Evolutionary conservation across 2,888 invertebrate species (phyloP), one percentile per base, ranked within the genome.

Genomic region (Amphipoea oculea): DNA sequence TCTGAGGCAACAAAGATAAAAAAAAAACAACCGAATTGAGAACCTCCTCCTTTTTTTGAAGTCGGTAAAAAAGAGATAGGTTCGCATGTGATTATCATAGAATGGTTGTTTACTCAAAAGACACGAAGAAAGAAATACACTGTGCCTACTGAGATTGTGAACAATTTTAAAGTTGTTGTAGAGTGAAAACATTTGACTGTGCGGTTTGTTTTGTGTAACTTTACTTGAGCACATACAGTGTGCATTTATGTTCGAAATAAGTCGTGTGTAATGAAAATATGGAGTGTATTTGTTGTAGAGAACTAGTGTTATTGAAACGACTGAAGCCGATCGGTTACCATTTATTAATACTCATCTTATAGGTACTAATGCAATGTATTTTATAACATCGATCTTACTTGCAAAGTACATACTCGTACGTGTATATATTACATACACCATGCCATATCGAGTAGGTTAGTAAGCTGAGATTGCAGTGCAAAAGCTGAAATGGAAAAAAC

Each of bases 91-190:
- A 54, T 14, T 36, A 6, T 51, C 51, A 63, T 29, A 63, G 7
- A 36, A 36, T 12, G 51, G 7, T 14, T 23, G 20, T 68, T 20
- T 69, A 36, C n/a, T 6, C 12, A 48, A 48, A 48, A 12, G 48
- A 48, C 48, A 48, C 48, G 0, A 48, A 45, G 11, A 0, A 45
- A 45, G 11, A 45, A 45, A 45, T 42, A n/a, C 36, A 60, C 23
- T n/a, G 17, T 70, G 48, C 48, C 70, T 54, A 40, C n/a, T 76
- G 48, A 68, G 4, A 81, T 75, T 73, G 69, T 54, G 40, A 73
- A 65, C 51, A 78, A 60, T 68, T 81, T 81, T 54, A 57, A 82
- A 82, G 40, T 68, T 40, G 63, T 68, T 71, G 62, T 70, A 17
- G n/a, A 66, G 65, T 66, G 54, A 76, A 80, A 78, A 68, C 9